Percentiles rank a stretch among this genome's conserved stretches.
phyloP scores from a whole-genome alignment of 2,888 invertebrate genomes.

The Pseudanteris insignis region DNA sequence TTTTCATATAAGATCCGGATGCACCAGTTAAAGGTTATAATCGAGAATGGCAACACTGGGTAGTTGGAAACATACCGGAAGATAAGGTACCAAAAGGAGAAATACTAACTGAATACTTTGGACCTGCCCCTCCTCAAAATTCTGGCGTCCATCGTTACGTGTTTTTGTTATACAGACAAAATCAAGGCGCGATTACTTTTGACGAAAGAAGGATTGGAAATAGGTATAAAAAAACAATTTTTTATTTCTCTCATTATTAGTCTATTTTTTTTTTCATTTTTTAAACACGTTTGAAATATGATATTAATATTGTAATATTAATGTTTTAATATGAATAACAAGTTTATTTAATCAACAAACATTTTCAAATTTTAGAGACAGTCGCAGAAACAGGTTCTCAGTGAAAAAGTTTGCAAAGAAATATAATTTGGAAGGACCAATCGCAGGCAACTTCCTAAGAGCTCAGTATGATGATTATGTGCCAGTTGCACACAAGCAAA shows the following conservation, averaged over 20 bases:
- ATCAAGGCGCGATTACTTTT: constrained; percentile 63
- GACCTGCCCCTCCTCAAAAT: constrained; percentile 61
- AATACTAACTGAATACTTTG: constrained; percentile 62
- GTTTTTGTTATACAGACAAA: constrained; percentile 63
- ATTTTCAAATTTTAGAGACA: constrained; percentile 61
- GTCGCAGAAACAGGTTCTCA: constrained; percentile 71
- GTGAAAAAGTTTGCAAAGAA: constrained; percentile 71
- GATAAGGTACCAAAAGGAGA: constrained; percentile 62
- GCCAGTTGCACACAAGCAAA: constrained; percentile 64
- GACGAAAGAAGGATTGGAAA: constrained; percentile 60
- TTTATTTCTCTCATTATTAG: too few species aligned
- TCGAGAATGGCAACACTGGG: constrained; percentile 64
- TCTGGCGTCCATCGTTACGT: constrained; percentile 61
- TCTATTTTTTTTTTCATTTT: too few species aligned
- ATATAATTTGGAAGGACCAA: constrained; percentile 70
- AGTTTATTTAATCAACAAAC: too few species aligned
- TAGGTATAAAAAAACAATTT: constrained; percentile 46
- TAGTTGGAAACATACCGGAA: constrained; percentile 65
- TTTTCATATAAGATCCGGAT: constrained; percentile 57
- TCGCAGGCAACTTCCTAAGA: constrained; percentile 73
- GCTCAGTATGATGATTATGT: constrained; percentile 74
- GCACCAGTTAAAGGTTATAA: constrained; percentile 58
- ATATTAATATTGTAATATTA: too few species aligned
- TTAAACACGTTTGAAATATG: too few species aligned
- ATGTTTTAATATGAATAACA: too few species aligned